Conservation (phyloP, 2,888 invertebrate species). For the Caenorhabditis parvicauda region DNA sequence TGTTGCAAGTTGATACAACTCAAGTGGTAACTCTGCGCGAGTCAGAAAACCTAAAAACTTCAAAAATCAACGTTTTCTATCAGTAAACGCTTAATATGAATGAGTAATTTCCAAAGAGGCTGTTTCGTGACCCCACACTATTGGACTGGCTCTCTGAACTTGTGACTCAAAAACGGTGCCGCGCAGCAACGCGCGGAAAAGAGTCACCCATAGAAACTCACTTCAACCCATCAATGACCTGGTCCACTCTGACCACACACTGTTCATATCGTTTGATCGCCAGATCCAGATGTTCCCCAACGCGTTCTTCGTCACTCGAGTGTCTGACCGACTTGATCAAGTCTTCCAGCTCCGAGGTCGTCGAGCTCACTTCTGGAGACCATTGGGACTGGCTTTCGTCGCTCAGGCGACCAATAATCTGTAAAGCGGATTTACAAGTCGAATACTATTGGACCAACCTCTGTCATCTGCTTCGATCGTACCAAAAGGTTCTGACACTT, state of each 20-base stretch:
- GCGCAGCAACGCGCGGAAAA: no score
- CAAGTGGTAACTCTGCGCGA: no score
- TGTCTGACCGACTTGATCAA: constrained; percentile 21
- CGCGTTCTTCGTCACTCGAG: constrained; percentile 16
- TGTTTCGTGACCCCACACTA: no score
- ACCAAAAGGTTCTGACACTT: constrained; percentile 25
- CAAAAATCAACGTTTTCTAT: no score
- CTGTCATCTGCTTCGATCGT: constrained; percentile 33
- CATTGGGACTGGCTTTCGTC: constrained; percentile 23
- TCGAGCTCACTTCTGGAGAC: constrained; percentile 17
- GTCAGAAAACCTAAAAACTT: no score
- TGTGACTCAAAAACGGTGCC: no score
- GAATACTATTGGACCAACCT: constrained; percentile 13
- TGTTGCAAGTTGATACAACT: no score
- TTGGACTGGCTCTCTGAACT: no score
- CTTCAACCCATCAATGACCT: constrained; percentile 34
- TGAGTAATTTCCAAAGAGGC: no score
- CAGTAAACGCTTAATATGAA: no score
- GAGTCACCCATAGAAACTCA: constrained; percentile 1
- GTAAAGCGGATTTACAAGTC: constrained; percentile 4
- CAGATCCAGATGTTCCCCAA: no score
- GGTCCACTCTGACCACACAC: constrained; percentile 35
- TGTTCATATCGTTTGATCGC: constrained; percentile 31
- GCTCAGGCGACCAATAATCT: constrained; percentile 23
- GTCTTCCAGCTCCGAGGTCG: constrained; percentile 18